phyloP scores from a whole-genome alignment of 2,113 vertebrate species.

The Crotalus viridis region DNA sequence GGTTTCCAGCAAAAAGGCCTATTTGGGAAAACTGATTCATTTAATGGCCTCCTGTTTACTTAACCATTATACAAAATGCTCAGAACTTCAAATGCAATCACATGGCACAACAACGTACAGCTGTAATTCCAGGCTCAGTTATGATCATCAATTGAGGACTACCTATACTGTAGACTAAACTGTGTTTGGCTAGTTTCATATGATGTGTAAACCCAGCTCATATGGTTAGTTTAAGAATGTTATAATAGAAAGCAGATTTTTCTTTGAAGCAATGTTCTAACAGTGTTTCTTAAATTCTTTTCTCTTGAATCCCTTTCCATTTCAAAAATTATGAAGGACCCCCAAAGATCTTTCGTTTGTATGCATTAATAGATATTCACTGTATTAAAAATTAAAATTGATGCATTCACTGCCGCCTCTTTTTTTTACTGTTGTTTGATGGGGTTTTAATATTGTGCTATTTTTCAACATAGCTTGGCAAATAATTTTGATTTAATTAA shows the following conservation, averaged over 20 bases:
- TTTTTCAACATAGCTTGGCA: neutral
- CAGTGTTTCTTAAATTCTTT: neutral
- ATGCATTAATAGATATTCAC: neutral
- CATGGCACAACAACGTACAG: neutral
- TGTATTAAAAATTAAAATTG: neutral
- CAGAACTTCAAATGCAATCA: neutral
- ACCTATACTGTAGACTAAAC: neutral
- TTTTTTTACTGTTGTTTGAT: neutral
- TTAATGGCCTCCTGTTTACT: neutral
- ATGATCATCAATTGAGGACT: neutral
- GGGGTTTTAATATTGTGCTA: neutral
- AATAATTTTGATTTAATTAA: neutral
- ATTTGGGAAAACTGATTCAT: neutral
- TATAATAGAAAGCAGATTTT: neutral
- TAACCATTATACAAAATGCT: neutral
- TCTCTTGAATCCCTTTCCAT: neutral
- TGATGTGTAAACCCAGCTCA: neutral
- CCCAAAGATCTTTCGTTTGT: neutral
- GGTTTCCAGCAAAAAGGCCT: neutral
- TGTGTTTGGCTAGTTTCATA: neutral
- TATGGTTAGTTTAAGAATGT: neutral
- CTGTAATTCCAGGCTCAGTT: neutral
- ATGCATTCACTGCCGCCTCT: neutral
- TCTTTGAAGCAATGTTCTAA: neutral
- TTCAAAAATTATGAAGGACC: neutral